Evolutionary conservation across 1,140 invertebrate species (phyloP), one percentile per base, ranked within the genome.

Genomic region (Kradibia gibbosae): DNA sequence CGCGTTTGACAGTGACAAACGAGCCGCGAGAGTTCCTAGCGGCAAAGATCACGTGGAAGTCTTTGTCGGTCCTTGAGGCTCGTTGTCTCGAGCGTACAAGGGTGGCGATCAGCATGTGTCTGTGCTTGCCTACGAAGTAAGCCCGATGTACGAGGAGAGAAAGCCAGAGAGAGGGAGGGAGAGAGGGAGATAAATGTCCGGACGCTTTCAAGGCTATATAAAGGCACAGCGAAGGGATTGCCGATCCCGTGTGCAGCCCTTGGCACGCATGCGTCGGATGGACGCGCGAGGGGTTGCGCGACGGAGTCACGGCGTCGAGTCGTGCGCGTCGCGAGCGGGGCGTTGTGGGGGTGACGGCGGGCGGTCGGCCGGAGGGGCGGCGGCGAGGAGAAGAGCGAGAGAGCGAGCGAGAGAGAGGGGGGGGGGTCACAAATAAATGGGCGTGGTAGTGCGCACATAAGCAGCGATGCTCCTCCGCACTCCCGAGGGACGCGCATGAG

Each of bases 1-100:
- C n/a, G n/a, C n/a, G n/a, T n/a, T n/a, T n/a, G 57, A 76, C 74
- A 76, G 36, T 76, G 74, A 65, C n/a, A 76, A 76, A 76, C 48
- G 74, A 76, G 28, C 17, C 53, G 17, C 25, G 48, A 3, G 20
- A 20, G 13, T 1, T 13, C 5, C n/a, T n/a, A n/a, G n/a, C n/a
- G n/a, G n/a, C n/a, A n/a, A n/a, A n/a, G n/a, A n/a, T n/a, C n/a
- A n/a, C n/a, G n/a, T n/a, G n/a, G n/a, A n/a, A n/a, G n/a, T n/a
- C n/a, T n/a, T n/a, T n/a, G 50, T 53, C 50, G 50, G 20, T 11
- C 3, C 50, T 4, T 53, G 13, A 48, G 28, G 36, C 48, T 50
- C 78, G 55, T 39, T 34, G 62, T 36, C 25, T 13, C 2, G 13
- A 17, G 22, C 55, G 55, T 17, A 5, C 45, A 25, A 25, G 25